Evolutionary conservation across 92 coral and sea anemone species (phyloP).

Genomic region (Palythoa caribaeorum): DNA sequence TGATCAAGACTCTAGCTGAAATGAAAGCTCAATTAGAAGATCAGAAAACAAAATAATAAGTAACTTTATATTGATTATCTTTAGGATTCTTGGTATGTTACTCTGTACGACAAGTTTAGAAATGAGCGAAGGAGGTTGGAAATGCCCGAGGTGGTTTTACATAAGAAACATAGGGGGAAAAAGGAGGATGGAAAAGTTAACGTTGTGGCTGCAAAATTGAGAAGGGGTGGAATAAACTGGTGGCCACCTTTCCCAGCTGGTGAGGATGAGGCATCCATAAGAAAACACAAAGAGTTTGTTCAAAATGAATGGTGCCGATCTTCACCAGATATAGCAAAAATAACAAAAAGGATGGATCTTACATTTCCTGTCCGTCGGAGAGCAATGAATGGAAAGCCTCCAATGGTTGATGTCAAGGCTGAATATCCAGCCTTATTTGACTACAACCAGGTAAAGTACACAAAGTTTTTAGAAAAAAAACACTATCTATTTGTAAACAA

Average conservation of each 20-base stretch:
- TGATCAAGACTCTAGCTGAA: neutral
- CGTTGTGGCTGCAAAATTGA: conserved; percentile 49
- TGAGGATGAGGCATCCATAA: conserved; percentile 68
- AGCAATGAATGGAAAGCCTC: conserved; percentile 55
- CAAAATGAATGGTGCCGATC: conserved; percentile 48
- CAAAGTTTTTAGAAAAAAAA: neutral
- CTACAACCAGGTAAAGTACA: conserved; percentile 52
- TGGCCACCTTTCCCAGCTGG: conserved; percentile 79
- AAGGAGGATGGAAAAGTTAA: conserved; percentile 19
- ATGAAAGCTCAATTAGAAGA: neutral
- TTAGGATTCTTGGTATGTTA: conserved; percentile 74
- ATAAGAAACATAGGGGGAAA: conserved; percentile 41
- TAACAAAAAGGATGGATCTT: conserved; percentile 58
- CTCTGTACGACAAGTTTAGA: conserved; percentile 69
- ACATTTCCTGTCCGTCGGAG: conserved; percentile 62
- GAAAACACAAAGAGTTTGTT: conserved; percentile 60
- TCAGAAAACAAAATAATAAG: neutral
- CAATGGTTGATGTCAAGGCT: conserved; percentile 44
- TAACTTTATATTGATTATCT: neutral
- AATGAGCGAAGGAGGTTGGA: conserved; percentile 68
- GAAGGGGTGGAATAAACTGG: conserved; percentile 71
- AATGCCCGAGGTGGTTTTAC: conserved; percentile 68
- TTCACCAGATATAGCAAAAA: conserved; percentile 56
- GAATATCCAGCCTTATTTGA: conserved; percentile 73
- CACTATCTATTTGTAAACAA: conserved; percentile 4